A percentile compares a stretch with the other conserved stretches of the same genome.
phyloP scores from a whole-genome alignment of 2,888 invertebrate genomes.

The Aromia moschata region DNA sequence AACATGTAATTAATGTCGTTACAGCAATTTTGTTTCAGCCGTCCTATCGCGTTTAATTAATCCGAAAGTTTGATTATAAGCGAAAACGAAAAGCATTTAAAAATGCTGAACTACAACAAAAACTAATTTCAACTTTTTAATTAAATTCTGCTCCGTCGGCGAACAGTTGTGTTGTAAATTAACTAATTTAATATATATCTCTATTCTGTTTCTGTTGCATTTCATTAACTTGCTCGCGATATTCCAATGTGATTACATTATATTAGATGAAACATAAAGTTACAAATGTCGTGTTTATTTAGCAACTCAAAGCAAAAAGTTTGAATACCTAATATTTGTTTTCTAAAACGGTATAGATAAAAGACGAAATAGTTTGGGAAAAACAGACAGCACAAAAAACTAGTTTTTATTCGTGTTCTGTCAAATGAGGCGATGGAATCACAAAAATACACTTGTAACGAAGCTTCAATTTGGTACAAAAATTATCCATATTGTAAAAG shows the following conservation, averaged over 20 bases:
- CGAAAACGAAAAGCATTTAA: slow-evolving; percentile 57
- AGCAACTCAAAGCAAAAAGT: slow-evolving; percentile 1
- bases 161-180: slow-evolving; percentile 59
- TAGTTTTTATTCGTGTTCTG: not conserved
- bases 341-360: not conserved
- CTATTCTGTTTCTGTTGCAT: slow-evolving; percentile 45
- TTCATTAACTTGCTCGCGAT: slow-evolving; percentile 41
- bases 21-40: slow-evolving; percentile 43
- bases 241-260: slow-evolving; percentile 39
- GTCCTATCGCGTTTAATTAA: slow-evolving; percentile 56
- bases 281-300: slow-evolving; percentile 22
- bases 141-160: slow-evolving; percentile 59
- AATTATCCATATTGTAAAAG: not conserved
- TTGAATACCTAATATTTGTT: not conserved
- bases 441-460: not conserved
- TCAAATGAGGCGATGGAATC: not conserved
- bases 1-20: slow-evolving; percentile 48
- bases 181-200: slow-evolving; percentile 58
- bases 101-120: slow-evolving; percentile 63
- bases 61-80: slow-evolving; percentile 55
- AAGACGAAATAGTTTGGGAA: not conserved
- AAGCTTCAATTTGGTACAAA: not conserved
- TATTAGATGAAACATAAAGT: slow-evolving; percentile 31
- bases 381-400: no score
- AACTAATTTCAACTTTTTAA: slow-evolving; percentile 64